Conservation (phyloP, 2,888 invertebrate genomes). For the Eilema griseolum region DNA sequence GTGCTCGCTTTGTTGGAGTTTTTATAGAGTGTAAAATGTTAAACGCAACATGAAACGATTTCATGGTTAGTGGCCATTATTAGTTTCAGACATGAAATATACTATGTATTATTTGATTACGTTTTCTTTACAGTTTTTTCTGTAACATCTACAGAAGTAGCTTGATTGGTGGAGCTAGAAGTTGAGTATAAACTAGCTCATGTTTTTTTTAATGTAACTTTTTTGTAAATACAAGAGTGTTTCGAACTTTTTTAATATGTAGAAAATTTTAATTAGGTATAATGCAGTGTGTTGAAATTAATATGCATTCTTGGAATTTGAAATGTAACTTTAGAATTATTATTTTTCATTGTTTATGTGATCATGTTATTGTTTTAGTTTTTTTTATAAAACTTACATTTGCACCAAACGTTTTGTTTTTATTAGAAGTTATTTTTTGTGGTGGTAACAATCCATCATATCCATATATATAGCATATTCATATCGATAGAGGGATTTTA, state of each 20-base stretch:
- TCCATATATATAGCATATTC: background rate
- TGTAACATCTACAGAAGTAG: slow-evolving; percentile 38
- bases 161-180: slow-evolving; percentile 38
- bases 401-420: background rate
- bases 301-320: slow-evolving; percentile 2
- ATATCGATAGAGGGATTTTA: background rate
- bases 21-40: slow-evolving; percentile 76
- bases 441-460: too few species aligned
- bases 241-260: slow-evolving; percentile 1
- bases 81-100: slow-evolving; percentile 67
- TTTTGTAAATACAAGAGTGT: slow-evolving; percentile 6
- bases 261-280: background rate
- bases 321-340: background rate
- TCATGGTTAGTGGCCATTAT: slow-evolving; percentile 82
- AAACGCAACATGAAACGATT: slow-evolving; percentile 81
- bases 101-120: slow-evolving; percentile 50
- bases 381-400: background rate
- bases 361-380: background rate
- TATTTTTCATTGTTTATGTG: slow-evolving; percentile 2
- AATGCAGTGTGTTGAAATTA: background rate
- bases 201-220: slow-evolving; percentile 5
- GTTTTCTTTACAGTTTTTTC: slow-evolving; percentile 41
- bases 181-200: slow-evolving; percentile 23
- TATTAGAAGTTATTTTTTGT: background rate
- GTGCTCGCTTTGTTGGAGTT: slow-evolving; percentile 72